These are phyloP conservation scores for Agriopis marginaria DNA, from an alignment of 2,888 invertebrate species.

Conservation along the genomic window DNA sequence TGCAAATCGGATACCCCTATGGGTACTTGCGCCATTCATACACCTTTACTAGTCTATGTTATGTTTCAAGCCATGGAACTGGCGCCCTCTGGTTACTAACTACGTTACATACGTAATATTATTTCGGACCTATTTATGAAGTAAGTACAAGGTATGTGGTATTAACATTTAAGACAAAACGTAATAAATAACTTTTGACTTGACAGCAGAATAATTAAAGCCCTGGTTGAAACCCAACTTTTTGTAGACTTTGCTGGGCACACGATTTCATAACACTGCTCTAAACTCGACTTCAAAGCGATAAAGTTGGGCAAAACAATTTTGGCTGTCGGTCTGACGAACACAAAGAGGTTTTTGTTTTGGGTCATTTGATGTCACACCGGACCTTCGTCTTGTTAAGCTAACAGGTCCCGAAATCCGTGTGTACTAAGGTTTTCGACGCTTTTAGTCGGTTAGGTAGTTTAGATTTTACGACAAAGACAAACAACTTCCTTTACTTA, in stretches of 20 bases:
- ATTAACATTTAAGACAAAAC: too few species aligned
- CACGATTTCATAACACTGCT: slow-evolving; percentile 14
- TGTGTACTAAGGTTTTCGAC: slow-evolving; percentile 23
- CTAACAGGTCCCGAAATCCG: slow-evolving; percentile 25
- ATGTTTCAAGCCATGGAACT: slow-evolving; percentile 26
- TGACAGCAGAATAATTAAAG: slow-evolving; percentile 10
- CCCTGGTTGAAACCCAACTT: background rate
- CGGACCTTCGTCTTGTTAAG: slow-evolving; percentile 28
- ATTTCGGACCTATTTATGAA: too few species aligned
- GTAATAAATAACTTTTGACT: background rate
- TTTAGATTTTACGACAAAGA: slow-evolving; percentile 29
- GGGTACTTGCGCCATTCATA: slow-evolving; percentile 56
- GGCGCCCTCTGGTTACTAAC: slow-evolving; percentile 7
- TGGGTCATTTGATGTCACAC: slow-evolving; percentile 22
- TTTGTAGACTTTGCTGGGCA: slow-evolving; percentile 10
- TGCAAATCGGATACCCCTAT: slow-evolving; percentile 65
- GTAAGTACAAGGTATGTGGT: too few species aligned
- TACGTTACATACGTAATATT: too few species aligned
- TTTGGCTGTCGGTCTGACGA: slow-evolving; percentile 19
- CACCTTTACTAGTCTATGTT: slow-evolving; percentile 41
- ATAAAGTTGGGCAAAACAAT: slow-evolving; percentile 24
- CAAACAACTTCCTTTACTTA: slow-evolving; percentile 36
- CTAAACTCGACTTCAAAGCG: slow-evolving; percentile 17
- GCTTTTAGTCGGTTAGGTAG: slow-evolving; percentile 29
- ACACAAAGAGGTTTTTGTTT: slow-evolving; percentile 29